A percentile compares a stretch with the other conserved stretches of the same genome.
phyloP scores from a whole-genome alignment of 2,113 vertebrate genomes.

The Lutjanus erythropterus region DNA sequence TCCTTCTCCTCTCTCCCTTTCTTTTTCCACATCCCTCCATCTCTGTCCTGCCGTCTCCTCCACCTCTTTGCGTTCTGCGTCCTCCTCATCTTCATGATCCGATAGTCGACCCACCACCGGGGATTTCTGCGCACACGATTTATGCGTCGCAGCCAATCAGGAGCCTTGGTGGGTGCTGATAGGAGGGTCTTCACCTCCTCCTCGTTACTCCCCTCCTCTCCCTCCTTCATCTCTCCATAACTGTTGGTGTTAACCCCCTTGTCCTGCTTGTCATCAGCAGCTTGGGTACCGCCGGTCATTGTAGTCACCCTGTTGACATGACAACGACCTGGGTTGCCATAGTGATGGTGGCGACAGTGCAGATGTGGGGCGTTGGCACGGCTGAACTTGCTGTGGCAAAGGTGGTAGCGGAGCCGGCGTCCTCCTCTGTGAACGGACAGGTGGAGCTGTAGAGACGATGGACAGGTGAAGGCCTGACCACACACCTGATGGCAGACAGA shows the following conservation, averaged over 20 bases:
- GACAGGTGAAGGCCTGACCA: neutral
- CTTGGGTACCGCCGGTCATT: too few species aligned
- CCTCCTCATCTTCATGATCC: neutral
- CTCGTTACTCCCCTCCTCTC: too few species aligned
- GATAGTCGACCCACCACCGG: neutral
- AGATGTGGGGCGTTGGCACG: neutral
- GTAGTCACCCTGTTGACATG: too few species aligned
- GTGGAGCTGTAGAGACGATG: neutral
- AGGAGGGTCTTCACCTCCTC: neutral
- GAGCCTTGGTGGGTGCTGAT: neutral
- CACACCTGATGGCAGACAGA: slow-evolving; percentile 21
- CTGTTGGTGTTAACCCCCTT: neutral
- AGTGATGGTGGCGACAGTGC: too few species aligned
- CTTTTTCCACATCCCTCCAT: neutral
- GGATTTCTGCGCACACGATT: neutral
- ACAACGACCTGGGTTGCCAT: too few species aligned
- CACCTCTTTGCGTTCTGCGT: neutral
- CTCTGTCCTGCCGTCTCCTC: neutral
- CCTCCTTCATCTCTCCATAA: too few species aligned
- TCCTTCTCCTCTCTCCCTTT: neutral
- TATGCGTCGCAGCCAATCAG: neutral
- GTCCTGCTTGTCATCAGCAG: neutral
- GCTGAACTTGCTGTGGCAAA: neutral
- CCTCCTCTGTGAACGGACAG: neutral
- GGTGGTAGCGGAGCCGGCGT: neutral